phyloP scores from a whole-genome alignment of 2,888 invertebrate genomes.

The Nudaria mundana region DNA sequence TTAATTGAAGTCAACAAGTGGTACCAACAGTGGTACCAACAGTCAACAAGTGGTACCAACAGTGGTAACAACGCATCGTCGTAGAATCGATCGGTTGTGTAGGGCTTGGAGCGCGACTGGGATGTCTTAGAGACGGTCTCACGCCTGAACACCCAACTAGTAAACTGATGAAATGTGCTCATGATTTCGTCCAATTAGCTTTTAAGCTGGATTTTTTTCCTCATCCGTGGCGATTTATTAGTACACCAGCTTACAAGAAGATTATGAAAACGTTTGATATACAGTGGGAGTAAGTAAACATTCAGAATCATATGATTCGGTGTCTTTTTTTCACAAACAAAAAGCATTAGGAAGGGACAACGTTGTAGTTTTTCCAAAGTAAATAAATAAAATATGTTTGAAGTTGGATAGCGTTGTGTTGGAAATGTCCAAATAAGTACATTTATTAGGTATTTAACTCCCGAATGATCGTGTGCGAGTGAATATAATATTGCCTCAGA shows the following conservation, averaged over 20 bases:
- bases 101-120: constrained; percentile 58
- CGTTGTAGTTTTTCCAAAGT: too few species aligned
- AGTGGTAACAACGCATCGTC: too few species aligned
- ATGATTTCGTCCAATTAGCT: constrained; percentile 48
- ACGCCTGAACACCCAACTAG: constrained; percentile 51
- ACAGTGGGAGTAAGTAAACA: constrained; percentile 64
- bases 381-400: too few species aligned
- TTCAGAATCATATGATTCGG: too few species aligned
- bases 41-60: too few species aligned
- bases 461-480: neutral
- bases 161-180: constrained; percentile 49
- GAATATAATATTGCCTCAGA: neutral
- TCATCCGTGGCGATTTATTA: constrained; percentile 50
- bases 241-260: constrained; percentile 56
- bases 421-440: neutral
- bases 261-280: constrained; percentile 53
- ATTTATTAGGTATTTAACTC: neutral
- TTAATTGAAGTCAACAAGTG: constrained; percentile 81
- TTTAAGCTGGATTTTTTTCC: constrained; percentile 58
- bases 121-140: constrained; percentile 45
- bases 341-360: too few species aligned
- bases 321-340: too few species aligned
- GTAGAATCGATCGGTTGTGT: constrained; percentile 75
- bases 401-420: neutral
- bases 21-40: too few species aligned